Percentiles rank a stretch among this genome's conserved stretches.
phyloP scores from a whole-genome alignment of 2,797 vertebrate species.

The Tympanoctomys barrerae region DNA sequence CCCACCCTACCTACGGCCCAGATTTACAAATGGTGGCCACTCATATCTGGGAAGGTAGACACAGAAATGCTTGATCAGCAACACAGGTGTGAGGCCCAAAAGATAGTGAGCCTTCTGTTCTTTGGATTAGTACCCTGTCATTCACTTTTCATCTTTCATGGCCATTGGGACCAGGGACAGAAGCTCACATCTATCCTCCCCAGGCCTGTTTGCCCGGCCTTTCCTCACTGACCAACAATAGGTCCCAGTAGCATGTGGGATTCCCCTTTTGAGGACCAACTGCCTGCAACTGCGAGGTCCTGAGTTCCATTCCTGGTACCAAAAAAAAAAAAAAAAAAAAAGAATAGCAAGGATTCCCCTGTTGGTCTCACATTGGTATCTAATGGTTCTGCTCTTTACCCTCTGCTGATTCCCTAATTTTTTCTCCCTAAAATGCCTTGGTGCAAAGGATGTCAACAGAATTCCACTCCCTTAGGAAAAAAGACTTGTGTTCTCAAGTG shows the following conservation, averaged over 20 bases:
- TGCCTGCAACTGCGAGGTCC: background rate
- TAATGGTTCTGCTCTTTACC: background rate
- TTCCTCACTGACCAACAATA: background rate
- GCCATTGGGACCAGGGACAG: background rate
- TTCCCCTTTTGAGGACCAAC: too few relatives aligned
- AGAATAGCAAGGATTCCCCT: too few relatives aligned
- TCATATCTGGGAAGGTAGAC: background rate
- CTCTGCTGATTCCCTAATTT: background rate
- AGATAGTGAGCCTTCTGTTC: background rate
- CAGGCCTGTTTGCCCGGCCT: background rate
- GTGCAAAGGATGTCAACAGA: background rate
- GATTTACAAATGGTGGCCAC: background rate
- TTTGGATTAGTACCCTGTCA: background rate
- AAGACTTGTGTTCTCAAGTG: background rate
- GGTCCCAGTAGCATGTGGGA: background rate
- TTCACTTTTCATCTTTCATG: background rate
- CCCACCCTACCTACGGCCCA: background rate
- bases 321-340: too few relatives aligned
- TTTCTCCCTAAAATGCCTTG: background rate
- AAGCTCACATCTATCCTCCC: background rate
- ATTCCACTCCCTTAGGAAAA: background rate
- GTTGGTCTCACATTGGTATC: background rate
- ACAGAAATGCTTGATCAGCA: background rate
- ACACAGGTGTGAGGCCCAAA: background rate
- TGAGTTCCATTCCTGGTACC: background rate